Evolutionary conservation across 2,888 invertebrate genomes (phyloP), one percentile per base, ranked within the genome.

Genomic region (Latheticus oryzae): DNA sequence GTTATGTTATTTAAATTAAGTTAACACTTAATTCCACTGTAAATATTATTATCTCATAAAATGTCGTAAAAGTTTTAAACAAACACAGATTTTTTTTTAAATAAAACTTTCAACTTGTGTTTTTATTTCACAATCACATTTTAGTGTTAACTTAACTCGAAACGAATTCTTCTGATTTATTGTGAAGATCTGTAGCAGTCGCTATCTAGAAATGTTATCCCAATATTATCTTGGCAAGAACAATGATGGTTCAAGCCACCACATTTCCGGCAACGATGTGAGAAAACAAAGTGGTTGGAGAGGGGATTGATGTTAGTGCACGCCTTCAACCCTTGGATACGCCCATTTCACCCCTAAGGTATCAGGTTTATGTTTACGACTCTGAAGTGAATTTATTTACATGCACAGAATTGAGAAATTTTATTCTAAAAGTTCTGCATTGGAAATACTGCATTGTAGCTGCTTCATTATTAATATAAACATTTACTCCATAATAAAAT

Each of bases 231-330:
- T 75, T 78, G 79, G 69, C 76, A 77, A 78, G 76, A 78, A 78
- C 79, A 78, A 78, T 79, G 77, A 79, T 79, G 78, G 77, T 78
- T 77, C 77, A 78, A 76, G 77, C 76, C 73, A 78, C 78, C 78
- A 75, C 78, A 78, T 78, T 78, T 78, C 78, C 78, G 78, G 77
- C 75, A 74, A 74, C 76, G 75, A 72, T 74, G 74, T 74, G 76
- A 67, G 76, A 78, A 78, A 78, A 78, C 78, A 78, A 78, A 78
- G 76, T 75, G 77, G 74, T 77, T 64, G 70, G 65, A 66, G 74
- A 75, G 76, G 76, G 73, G 74, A 65, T 4, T 42, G 28, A 16
- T 13, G 61, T 59, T 33, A 51, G 37, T 43, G 30, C 56, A 81
- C 74, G 75, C 75, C 76, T 73, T 74, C 68, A 51, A 70, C 71